Conservation (phyloP, 2,888 invertebrate species). For the Meghimatium bilineatum region DNA sequence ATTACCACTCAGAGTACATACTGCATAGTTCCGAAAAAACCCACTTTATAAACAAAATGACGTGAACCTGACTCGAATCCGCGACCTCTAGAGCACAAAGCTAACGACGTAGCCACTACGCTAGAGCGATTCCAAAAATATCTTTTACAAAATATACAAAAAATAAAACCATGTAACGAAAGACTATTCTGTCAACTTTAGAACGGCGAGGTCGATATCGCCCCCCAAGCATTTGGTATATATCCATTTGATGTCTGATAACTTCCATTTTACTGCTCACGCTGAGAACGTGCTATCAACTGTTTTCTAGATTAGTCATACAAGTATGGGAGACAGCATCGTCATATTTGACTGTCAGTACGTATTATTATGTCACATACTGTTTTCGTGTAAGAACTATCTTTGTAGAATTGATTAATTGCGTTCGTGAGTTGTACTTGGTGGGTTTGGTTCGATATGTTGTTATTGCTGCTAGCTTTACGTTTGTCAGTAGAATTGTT, state of each 20-base stretch:
- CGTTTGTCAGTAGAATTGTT: no score
- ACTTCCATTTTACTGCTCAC: not conserved
- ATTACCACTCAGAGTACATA: no score
- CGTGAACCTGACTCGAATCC: no score
- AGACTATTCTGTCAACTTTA: not conserved
- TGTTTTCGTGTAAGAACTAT: not conserved
- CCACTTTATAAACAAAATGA: no score
- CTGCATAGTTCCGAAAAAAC: no score
- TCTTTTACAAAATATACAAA: no score
- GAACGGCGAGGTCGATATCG: constrained; percentile 1
- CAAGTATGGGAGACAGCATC: not conserved
- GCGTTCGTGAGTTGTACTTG: not conserved
- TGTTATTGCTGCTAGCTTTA: no score
- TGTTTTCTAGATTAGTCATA: not conserved
- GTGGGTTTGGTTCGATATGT: not conserved
- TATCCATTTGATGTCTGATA: constrained; percentile 21
- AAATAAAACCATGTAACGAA: not conserved
- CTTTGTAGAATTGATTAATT: not conserved
- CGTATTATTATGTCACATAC: not conserved
- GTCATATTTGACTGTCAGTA: not conserved
- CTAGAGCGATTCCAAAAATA: no score
- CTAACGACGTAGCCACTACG: no score
- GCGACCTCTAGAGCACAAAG: no score
- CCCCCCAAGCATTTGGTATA: not conserved
- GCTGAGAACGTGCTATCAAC: constrained; percentile 5